Evolutionary conservation across 2,888 invertebrate species (phyloP).

Genomic region (Hesperia comma): DNA sequence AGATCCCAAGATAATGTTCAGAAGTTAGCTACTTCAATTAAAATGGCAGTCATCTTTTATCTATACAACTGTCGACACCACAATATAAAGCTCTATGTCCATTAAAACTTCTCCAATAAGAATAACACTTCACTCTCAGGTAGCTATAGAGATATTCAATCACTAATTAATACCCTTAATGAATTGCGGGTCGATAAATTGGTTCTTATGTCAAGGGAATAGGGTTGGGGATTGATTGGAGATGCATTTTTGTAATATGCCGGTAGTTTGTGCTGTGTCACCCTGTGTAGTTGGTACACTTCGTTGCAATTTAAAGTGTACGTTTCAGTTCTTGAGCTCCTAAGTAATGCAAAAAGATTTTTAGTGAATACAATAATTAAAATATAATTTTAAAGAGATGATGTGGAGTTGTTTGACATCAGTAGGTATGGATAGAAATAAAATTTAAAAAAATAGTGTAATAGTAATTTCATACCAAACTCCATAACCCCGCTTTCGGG

Average conservation of each 20-base stretch:
- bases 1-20: constrained; percentile 11
- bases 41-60: constrained; percentile 23
- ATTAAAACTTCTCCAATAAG: constrained; percentile 49
- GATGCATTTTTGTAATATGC: constrained; percentile 15
- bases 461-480: too few species aligned
- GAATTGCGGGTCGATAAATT: constrained; percentile 34
- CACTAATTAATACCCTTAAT: constrained; percentile 59
- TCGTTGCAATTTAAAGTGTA: constrained; percentile 28
- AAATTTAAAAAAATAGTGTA: too few species aligned
- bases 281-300: constrained; percentile 46
- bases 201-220: constrained; percentile 10
- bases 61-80: constrained; percentile 37
- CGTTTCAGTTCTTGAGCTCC: not conserved
- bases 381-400: too few species aligned
- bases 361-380: too few species aligned
- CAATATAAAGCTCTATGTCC: constrained; percentile 45
- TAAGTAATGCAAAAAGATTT: too few species aligned
- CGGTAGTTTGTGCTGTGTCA: constrained; percentile 45
- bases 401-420: too few species aligned
- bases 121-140: constrained; percentile 51
- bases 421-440: too few species aligned
- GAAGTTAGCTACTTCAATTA: constrained; percentile 29
- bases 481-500: too few species aligned
- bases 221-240: constrained; percentile 13
- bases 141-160: constrained; percentile 59